These are phyloP conservation scores for Pedionomus torquatus DNA, from an alignment of 2,113 vertebrate species.

Conservation along the genomic window DNA sequence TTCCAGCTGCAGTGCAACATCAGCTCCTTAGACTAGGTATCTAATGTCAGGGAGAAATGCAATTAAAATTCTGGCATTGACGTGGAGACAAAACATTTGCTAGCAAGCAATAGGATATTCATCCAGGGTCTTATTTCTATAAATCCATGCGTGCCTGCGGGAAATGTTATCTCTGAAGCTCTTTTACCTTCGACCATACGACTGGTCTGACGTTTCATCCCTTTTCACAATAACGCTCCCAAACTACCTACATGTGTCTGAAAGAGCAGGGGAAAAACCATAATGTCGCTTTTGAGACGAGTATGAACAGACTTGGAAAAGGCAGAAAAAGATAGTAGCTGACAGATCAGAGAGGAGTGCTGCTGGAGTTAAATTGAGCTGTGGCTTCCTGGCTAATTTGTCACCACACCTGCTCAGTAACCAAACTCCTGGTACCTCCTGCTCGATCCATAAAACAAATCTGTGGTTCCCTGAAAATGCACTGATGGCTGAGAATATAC, in stretches of 20 bases:
- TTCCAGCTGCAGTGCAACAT: constrained; percentile 34
- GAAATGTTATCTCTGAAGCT: not conserved
- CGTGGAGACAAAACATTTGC: not conserved
- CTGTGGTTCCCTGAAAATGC: not conserved
- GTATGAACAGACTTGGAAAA: not conserved
- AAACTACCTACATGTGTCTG: accelerated
- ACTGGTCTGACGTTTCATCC: not conserved
- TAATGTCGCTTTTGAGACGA: not conserved
- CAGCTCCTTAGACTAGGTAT: not conserved
- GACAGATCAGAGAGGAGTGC: not conserved
- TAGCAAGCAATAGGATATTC: not conserved
- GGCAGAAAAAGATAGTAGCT: not conserved
- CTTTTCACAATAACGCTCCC: accelerated
- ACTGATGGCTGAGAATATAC: not conserved
- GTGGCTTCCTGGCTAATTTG: not conserved
- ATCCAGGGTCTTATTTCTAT: not conserved
- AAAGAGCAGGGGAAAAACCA: not conserved
- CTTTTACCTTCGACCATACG: not conserved
- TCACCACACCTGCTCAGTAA: not conserved
- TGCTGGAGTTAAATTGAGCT: not conserved
- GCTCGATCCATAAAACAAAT: not conserved
- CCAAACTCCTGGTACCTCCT: not conserved
- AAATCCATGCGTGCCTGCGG: not conserved
- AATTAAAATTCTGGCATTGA: constrained; percentile 41
- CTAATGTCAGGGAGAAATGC: not conserved